A percentile compares a stretch with the other conserved stretches of the same genome.
Evolutionary conservation across 1,140 invertebrate species (phyloP).

Genomic region (Pemphigus obesinymphae): DNA sequence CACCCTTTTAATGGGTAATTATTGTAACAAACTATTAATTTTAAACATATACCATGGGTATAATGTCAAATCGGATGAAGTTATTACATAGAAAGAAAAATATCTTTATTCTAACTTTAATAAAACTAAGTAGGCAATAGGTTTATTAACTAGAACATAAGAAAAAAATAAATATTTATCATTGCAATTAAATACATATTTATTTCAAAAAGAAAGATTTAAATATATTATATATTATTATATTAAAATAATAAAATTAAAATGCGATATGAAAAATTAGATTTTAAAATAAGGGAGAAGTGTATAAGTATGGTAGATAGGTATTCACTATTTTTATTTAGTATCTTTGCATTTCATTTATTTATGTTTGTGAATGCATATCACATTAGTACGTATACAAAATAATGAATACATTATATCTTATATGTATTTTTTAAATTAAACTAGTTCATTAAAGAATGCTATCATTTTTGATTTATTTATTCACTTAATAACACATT

Average conservation of each 20-base stretch:
- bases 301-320: too few relatives aligned
- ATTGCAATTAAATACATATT: not conserved
- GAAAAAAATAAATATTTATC: slow-evolving; percentile 7
- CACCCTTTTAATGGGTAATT: not conserved
- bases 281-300: not conserved
- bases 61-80: not conserved
- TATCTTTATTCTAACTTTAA: not conserved
- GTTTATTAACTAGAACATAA: not conserved
- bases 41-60: not conserved
- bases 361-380: not conserved
- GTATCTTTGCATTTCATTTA: not conserved
- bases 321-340: not conserved
- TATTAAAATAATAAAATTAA: not conserved
- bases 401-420: not conserved
- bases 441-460: not conserved
- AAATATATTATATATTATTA: not conserved
- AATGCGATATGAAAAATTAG: not conserved
- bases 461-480: not conserved
- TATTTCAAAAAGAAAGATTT: not conserved
- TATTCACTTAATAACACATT: not conserved
- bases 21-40: not conserved
- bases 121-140: not conserved
- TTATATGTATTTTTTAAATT: not conserved
- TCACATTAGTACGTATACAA: not conserved
- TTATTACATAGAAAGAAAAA: not conserved